Percentiles rank a stretch among this genome's conserved stretches.
These are phyloP conservation scores for Drosophila sordidula DNA, from an alignment of 2,888 invertebrate species.

Conservation along the genomic window DNA sequence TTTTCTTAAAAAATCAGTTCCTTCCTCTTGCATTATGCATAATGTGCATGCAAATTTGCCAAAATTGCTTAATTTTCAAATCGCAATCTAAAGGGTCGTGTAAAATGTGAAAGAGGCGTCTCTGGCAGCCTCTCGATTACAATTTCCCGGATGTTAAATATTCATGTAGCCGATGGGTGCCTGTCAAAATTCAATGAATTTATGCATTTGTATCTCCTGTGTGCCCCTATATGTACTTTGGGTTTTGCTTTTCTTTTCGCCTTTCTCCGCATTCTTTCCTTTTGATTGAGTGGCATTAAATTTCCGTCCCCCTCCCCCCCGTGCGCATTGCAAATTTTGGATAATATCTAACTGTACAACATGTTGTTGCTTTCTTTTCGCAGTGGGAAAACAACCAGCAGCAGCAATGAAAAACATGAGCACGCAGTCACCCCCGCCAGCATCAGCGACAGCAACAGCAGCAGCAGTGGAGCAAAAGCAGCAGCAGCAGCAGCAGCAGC, in stretches of 20 bases:
- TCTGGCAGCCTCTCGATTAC: constrained; percentile 58
- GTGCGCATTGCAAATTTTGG: constrained; percentile 15
- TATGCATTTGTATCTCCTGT: constrained; percentile 62
- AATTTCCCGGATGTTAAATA: constrained; percentile 79
- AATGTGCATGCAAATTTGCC: constrained; percentile 77
- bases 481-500: constrained; percentile 7
- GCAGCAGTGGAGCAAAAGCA: constrained; percentile 25
- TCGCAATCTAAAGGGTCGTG: constrained; percentile 18
- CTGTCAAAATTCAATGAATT: constrained; percentile 78
- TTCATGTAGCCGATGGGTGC: constrained; percentile 52
- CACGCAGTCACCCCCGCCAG: constrained; percentile 45
- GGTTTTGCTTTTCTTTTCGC: constrained; percentile 1
- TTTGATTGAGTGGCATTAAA: constrained; percentile 48
- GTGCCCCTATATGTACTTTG: constrained; percentile 56
- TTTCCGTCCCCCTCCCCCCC: constrained; percentile 18
- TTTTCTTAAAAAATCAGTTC: constrained; percentile 4
- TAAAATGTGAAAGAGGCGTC: constrained; percentile 4
- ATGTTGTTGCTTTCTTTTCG: constrained; percentile 26
- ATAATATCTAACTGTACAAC: constrained; percentile 7
- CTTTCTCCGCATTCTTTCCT: constrained; percentile 3
- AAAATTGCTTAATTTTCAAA: constrained; percentile 71
- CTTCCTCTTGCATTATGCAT: constrained; percentile 59
- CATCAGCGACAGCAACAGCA: constrained; percentile 14
- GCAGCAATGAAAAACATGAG: constrained; percentile 44
- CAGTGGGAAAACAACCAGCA: constrained; percentile 57